Evolutionary conservation across 2,113 vertebrate genomes (phyloP), one percentile per base, ranked within the genome.

Genomic region (Calyptomena viridis): DNA sequence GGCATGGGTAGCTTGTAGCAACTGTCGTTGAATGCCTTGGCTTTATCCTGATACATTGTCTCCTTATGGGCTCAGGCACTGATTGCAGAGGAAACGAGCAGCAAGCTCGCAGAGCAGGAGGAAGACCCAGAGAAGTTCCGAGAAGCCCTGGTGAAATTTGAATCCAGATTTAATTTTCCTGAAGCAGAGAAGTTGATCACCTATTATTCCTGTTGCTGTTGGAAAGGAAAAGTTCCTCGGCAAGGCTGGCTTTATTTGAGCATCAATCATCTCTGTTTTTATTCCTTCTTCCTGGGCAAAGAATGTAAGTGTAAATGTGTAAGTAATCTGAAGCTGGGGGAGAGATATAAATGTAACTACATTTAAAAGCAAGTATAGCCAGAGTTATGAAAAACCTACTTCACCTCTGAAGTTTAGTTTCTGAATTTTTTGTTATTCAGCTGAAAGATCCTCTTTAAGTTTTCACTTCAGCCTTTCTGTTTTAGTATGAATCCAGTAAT

Each of bases 241-340:
- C 99, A 99, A 96, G 99, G 99, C 93, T 99, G 99, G 98, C 98
- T 99, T 66, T 99, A 99, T 97, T 98, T 99, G 95, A 99, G 99
- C 96, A 98, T 98, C 98, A 99, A 99, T 97, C 99, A 99, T 95
- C 96, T 99, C 88, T 99, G 99, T 96, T 99, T 99, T 98, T 99
- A 99, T 96, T 99, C 99, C 62, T 99, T 99, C 98, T 98, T 99
- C 97, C 97, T 99, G 82, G 99, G 99, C 93, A 99, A 99, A 97
- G 99, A 99, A 97, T 98, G 99, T 99, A 93, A 98, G 98, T 98
- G 50, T 91, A 58, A 91, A 87, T 63, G 84, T 0, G 1, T 76
- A 82, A 93, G 64, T 64, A 89, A 46, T 30, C 22, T 56, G 31
- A 40, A 5, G 15, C 42, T 81, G 16, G 20, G 22, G 24, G 22